Evolutionary conservation across 2,113 vertebrate genomes (phyloP).

Genomic region (Gallinago jamesoni): DNA sequence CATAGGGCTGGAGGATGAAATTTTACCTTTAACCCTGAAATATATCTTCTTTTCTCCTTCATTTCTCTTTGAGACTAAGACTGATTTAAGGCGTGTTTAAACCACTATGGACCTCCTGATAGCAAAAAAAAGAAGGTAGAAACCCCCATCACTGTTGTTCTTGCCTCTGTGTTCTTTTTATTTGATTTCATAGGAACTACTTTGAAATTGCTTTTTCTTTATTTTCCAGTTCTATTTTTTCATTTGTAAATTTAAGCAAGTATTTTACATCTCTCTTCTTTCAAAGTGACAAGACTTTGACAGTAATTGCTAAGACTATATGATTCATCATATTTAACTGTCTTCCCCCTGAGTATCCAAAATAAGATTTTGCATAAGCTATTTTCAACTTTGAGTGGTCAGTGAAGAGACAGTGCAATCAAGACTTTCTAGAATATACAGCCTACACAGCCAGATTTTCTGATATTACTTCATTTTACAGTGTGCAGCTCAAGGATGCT

Average conservation of each 20-base stretch:
- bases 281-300: conserved; percentile 14
- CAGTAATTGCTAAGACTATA: conserved; percentile 18
- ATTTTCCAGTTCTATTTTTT: neutral
- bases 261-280: neutral
- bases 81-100: neutral
- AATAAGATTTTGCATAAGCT: conserved; percentile 8
- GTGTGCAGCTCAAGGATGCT: neutral
- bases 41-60: neutral
- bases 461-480: neutral
- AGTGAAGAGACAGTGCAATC: neutral
- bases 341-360: neutral
- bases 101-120: neutral
- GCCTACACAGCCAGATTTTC: neutral
- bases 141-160: neutral
- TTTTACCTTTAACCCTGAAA: neutral
- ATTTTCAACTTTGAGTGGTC: conserved; percentile 23
- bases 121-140: neutral
- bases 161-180: neutral
- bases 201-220: neutral
- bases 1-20: neutral
- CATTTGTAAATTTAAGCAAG: neutral
- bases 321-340: conserved; percentile 24
- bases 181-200: neutral
- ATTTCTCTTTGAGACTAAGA: neutral
- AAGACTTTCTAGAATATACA: neutral